phyloP scores from a whole-genome alignment of 2,888 invertebrate genomes.

The Escarpia spicata region DNA sequence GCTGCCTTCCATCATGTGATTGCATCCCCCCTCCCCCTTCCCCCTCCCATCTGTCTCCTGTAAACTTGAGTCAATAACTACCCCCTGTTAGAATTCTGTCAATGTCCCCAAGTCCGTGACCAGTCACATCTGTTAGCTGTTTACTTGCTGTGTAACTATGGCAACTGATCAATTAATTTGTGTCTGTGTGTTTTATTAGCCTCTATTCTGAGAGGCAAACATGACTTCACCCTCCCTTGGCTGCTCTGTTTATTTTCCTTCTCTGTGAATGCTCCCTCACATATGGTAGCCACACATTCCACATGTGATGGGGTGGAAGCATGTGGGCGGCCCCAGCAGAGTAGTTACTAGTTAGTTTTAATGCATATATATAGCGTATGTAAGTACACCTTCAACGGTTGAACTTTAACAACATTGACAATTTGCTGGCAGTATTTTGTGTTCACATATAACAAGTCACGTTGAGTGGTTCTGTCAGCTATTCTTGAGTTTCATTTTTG shows the following conservation, averaged over 20 bases:
- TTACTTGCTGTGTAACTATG: neutral
- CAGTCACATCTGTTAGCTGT: neutral
- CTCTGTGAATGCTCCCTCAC: neutral
- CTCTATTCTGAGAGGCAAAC: neutral
- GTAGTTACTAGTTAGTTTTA: neutral
- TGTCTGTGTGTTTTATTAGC: slow-evolving; percentile 4
- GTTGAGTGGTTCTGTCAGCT: neutral
- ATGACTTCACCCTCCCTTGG: neutral
- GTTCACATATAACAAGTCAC: neutral
- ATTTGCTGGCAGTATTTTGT: neutral
- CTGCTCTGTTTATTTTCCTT: neutral
- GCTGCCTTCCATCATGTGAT: neutral
- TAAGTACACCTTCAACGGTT: neutral
- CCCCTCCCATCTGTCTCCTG: neutral
- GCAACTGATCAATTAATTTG: slow-evolving; percentile 16
- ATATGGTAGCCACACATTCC: neutral
- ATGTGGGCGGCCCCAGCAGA: neutral
- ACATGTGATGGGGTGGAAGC: neutral
- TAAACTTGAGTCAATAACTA: neutral
- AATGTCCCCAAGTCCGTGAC: neutral
- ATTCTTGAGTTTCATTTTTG: neutral
- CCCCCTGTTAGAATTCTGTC: neutral
- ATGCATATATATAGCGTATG: neutral
- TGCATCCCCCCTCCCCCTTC: neutral
- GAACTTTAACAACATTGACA: neutral